Conservation (phyloP, 2,113 vertebrate species). For the Albula goreensis region DNA sequence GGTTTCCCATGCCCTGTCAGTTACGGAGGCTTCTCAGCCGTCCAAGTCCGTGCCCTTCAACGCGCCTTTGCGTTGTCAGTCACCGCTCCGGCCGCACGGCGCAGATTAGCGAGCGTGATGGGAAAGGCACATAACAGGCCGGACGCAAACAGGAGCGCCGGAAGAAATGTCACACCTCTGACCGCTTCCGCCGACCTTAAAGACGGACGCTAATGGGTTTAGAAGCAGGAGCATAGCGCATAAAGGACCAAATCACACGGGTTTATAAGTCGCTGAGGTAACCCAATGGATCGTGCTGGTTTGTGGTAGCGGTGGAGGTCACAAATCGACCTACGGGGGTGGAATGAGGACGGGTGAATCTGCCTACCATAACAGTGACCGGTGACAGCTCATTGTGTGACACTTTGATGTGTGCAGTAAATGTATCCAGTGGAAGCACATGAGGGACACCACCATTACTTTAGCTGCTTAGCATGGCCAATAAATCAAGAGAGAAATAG, state of each 20-base stretch:
- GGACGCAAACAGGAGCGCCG: too few species aligned
- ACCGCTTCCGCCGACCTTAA: too few species aligned
- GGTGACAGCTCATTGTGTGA: not conserved
- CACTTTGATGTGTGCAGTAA: not conserved
- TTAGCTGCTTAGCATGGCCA: not conserved
- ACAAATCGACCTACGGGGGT: not conserved
- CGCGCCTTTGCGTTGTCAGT: too few species aligned
- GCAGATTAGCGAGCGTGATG: too few species aligned
- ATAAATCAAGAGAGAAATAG: not conserved
- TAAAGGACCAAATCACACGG: not conserved
- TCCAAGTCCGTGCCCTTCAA: too few species aligned
- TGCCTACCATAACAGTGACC: not conserved
- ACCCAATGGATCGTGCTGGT: not conserved
- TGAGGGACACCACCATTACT: not conserved
- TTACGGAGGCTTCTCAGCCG: too few species aligned
- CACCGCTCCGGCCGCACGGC: too few species aligned
- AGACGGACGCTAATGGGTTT: not conserved
- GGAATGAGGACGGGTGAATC: not conserved
- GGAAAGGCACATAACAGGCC: too few species aligned
- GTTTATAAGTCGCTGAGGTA: not conserved
- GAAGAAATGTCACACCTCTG: too few species aligned
- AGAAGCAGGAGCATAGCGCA: too few species aligned
- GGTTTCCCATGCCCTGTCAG: too few species aligned
- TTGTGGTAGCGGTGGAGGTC: too few species aligned
- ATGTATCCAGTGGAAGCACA: not conserved